Percentiles rank a stretch among this genome's conserved stretches.
Conservation (phyloP, 92 coral and sea anemone genomes). For the Montipora capitata region DNA sequence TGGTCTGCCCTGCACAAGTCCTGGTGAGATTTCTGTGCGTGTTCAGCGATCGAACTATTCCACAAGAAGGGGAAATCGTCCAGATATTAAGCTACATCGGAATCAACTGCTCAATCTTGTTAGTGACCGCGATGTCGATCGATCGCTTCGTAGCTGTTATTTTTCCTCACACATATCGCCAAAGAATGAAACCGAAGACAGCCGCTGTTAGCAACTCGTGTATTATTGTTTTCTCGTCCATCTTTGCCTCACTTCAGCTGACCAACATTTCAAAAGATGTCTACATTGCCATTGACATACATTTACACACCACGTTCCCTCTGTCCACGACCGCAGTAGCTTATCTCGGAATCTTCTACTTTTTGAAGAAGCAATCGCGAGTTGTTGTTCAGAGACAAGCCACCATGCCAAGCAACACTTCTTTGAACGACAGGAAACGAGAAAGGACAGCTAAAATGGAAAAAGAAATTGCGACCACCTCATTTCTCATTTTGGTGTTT, state of each 20-base stretch:
- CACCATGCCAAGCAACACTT: neutral
- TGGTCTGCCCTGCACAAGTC: neutral
- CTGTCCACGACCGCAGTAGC: neutral
- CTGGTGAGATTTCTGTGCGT: constrained; percentile 5
- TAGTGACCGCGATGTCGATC: constrained; percentile 18
- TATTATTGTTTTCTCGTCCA: constrained; percentile 3
- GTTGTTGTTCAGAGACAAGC: neutral
- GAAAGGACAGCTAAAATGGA: neutral
- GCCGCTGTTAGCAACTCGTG: neutral
- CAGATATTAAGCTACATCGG: neutral
- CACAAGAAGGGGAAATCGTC: neutral
- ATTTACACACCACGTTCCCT: constrained; percentile 27
- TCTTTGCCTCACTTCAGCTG: constrained; percentile 22
- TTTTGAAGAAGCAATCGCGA: constrained; percentile 2
- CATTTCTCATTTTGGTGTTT: constrained; percentile 5
- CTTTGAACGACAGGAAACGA: neutral
- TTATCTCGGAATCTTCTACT: neutral
- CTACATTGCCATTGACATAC: constrained; percentile 2
- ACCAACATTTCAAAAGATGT: constrained; percentile 3
- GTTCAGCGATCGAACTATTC: neutral
- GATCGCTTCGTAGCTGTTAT: constrained; percentile 29
- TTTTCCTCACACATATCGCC: constrained; percentile 14
- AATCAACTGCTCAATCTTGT: constrained; percentile 17
- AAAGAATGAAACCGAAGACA: constrained; percentile 1
- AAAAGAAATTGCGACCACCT: neutral